Evolutionary conservation across 2,888 invertebrate species (phyloP), one percentile per base, ranked within the genome.

Genomic region (Abscondita cerata): DNA sequence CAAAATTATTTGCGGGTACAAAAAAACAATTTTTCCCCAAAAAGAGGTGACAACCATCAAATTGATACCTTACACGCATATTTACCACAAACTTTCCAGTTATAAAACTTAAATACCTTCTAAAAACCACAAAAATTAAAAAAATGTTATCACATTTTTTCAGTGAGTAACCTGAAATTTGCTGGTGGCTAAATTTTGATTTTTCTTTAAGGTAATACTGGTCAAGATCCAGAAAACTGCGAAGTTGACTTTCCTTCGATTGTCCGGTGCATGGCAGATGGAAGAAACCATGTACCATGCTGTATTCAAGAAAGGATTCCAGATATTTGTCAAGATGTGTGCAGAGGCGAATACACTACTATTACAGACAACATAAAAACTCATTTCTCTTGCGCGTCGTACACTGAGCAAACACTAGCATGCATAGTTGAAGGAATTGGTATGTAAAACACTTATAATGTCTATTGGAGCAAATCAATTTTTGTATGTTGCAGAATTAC

Each of bases 321-420:
- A 0, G 92, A 92, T 77, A 87, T 93, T 69, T 93, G 93, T 75
- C 92, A 92, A 74, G 92, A 93, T 68, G 91, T 93, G 67, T 93
- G 93, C 75, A 83, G 91, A 0, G 93, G 93, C 19, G 92, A 93
- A 77, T 93, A 93, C 79, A 92, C 92, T 0, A 88, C 91, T 0
- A 92, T 92, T 64, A 92, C 92, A 0, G 92, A 93, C 76, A 89
- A 89, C 72, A 88, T 93, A 61, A 90, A 90, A 78, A 92, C 92
- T 0, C 91, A 93, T 72, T 92, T 93, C 77, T 92, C 92, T 1
- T 93, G 93, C 76, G 89, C 92, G 0, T 86, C 91, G 0, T 92
- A 92, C 72, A 93, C 93, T 69, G 88, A 92, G 73, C 89, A 89
- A 71, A 93, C 93, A 0, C 77, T 93, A 34, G 90, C 92, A 57